A percentile compares a stretch with the other conserved stretches of the same genome.
Conservation (phyloP, 2,888 invertebrate species). For the Diplazon laetatorius region DNA sequence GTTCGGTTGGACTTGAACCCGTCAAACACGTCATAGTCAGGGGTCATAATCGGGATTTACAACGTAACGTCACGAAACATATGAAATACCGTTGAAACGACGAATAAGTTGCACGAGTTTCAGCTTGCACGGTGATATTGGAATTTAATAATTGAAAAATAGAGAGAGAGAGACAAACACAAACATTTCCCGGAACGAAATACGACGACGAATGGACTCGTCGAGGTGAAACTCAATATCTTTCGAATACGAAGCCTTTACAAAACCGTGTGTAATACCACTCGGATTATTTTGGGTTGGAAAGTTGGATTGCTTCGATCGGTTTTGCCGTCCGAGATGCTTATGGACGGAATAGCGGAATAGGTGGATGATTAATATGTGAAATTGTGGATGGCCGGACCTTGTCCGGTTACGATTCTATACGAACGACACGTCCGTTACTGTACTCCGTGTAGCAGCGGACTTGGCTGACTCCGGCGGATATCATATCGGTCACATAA, state of each 20-base stretch:
- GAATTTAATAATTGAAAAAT: constrained; percentile 21
- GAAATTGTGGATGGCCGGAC: constrained; percentile 2
- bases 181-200: not conserved
- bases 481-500: constrained; percentile 50
- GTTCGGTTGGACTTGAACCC: too few species aligned
- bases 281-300: constrained; percentile 16
- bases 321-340: constrained; percentile 17
- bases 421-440: not conserved
- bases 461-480: constrained; percentile 16
- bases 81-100: not conserved
- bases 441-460: constrained; percentile 3
- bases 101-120: too few species aligned
- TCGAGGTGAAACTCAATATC: not conserved
- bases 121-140: constrained; percentile 1
- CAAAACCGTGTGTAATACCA: constrained; percentile 5
- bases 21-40: too few species aligned
- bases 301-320: constrained; percentile 18
- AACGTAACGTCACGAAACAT: constrained; percentile 11
- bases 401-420: not conserved
- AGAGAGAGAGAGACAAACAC: too few species aligned
- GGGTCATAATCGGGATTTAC: not conserved
- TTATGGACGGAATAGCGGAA: not conserved
- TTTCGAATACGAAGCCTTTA: not conserved
- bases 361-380: constrained; percentile 20
- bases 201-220: constrained; percentile 6